A percentile compares a stretch with the other conserved stretches of the same genome.
Evolutionary conservation across 2,888 invertebrate species (phyloP).

Genomic region (Cerastis leucographa): DNA sequence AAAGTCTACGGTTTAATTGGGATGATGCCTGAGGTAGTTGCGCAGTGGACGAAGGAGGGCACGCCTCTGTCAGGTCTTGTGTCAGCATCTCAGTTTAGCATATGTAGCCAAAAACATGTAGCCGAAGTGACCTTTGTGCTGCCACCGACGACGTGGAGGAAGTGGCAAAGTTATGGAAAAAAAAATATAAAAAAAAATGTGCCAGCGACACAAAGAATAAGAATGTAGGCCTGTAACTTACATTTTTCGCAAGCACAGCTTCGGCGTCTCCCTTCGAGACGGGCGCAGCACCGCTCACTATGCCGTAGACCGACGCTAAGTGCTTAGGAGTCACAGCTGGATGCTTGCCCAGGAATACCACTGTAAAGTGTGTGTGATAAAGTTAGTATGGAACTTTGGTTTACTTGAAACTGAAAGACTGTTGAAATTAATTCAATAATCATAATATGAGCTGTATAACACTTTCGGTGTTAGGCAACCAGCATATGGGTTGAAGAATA

Average conservation of each 20-base stretch:
- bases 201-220: too few species aligned
- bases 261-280: conserved; percentile 90
- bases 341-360: conserved; percentile 93
- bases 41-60: too few species aligned
- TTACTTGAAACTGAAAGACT: neutral
- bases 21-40: neutral
- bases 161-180: too few species aligned
- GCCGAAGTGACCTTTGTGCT: too few species aligned
- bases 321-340: conserved; percentile 92
- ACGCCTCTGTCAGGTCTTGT: too few species aligned
- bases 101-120: too few species aligned
- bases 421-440: neutral
- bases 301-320: conserved; percentile 88
- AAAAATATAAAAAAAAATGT: too few species aligned
- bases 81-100: too few species aligned
- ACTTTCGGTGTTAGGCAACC: too few species aligned
- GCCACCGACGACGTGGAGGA: too few species aligned
- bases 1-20: neutral
- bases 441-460: neutral
- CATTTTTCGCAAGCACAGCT: conserved; percentile 82
- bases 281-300: conserved; percentile 93
- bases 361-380: conserved; percentile 81
- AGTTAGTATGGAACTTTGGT: neutral
- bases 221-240: conserved; percentile 66
- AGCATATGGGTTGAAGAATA: too few species aligned